Evolutionary conservation across 2,113 vertebrate species (phyloP).

Genomic region (Ginglymostoma cirratum): DNA sequence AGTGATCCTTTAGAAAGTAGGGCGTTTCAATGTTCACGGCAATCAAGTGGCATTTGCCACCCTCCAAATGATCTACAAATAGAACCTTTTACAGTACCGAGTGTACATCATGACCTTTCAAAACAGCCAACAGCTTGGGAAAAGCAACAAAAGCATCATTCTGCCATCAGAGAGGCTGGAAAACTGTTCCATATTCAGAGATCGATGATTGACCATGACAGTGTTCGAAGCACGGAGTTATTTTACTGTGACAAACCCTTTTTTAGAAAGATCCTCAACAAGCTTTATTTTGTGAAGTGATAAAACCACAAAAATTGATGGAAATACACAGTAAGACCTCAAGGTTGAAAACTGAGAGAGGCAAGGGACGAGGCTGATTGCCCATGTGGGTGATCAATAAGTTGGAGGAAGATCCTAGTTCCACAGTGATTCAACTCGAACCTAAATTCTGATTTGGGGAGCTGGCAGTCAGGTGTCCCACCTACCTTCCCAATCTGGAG

Average conservation of each 20-base stretch:
- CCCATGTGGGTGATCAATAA: background rate
- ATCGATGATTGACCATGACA: background rate
- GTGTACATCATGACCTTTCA: background rate
- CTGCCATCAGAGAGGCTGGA: background rate
- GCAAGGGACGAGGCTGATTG: background rate
- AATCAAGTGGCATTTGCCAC: background rate
- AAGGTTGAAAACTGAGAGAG: background rate
- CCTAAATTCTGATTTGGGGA: background rate
- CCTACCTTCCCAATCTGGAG: background rate
- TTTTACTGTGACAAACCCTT: background rate
- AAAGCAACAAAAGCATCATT: background rate
- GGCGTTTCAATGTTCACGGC: background rate
- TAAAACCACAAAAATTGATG: background rate
- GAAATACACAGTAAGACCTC: background rate
- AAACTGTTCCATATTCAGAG: background rate
- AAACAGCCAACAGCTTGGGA: background rate
- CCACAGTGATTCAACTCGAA: background rate
- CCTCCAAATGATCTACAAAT: background rate
- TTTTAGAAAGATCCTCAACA: background rate
- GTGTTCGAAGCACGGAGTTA: background rate
- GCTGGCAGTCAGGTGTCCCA: background rate
- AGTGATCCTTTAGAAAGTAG: background rate
- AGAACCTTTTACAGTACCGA: background rate
- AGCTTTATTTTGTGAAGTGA: background rate
- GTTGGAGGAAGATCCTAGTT: too few relatives aligned